Evolutionary conservation across 2,797 vertebrate species (phyloP).

Genomic region (Sebastes vulpes): DNA sequence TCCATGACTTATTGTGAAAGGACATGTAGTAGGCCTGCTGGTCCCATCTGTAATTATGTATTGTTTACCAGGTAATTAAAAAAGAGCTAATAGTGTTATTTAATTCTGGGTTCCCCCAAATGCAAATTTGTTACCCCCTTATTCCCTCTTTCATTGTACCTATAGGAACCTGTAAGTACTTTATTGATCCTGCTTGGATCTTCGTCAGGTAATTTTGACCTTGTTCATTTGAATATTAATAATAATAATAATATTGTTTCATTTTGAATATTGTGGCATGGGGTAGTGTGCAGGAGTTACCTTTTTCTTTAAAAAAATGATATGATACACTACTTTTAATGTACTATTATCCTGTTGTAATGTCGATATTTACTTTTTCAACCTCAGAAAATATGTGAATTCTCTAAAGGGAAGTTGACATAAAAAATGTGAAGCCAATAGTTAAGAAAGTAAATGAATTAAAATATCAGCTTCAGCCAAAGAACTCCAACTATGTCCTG

Average conservation of each 20-base stretch:
- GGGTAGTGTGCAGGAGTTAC: too few species aligned
- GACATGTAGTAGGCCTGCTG: not conserved
- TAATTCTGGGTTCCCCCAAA: not conserved
- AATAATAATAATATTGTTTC: too few species aligned
- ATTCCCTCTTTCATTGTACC: not conserved
- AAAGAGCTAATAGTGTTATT: not conserved
- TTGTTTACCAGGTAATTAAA: not conserved
- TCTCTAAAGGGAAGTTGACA: slow-evolving; percentile 1
- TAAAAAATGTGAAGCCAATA: slow-evolving; percentile 17
- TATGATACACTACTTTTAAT: not conserved
- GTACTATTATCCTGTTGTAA: not conserved
- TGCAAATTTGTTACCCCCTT: not conserved
- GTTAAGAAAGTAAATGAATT: slow-evolving; percentile 29
- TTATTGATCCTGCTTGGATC: not conserved
- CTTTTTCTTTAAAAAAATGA: too few species aligned
- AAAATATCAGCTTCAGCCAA: slow-evolving; percentile 31
- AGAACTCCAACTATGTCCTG: slow-evolving; percentile 24
- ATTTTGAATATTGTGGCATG: too few species aligned
- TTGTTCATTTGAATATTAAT: too few species aligned
- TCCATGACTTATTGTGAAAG: not conserved
- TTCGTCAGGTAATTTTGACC: too few species aligned
- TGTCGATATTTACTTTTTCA: not conserved
- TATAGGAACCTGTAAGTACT: not conserved
- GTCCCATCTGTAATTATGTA: not conserved
- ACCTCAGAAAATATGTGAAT: not conserved